Evolutionary conservation across 37 sponge, comb jelly and placozoan genomes (phyloP), one percentile per base, ranked within the genome.

Genomic region (Petrosia ficiformis): DNA sequence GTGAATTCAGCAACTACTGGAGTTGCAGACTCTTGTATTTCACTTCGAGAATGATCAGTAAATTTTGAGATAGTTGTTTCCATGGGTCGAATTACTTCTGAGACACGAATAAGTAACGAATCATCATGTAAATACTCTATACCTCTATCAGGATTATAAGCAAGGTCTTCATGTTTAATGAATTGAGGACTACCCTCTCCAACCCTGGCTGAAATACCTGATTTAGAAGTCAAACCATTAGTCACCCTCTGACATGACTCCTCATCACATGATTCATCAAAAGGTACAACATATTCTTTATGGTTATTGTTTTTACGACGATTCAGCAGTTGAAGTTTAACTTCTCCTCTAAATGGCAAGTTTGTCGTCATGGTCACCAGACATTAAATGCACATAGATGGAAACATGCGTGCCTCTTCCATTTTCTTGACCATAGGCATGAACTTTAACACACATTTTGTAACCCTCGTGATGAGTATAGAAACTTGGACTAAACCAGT

Each of bases 1-100:
- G 14, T 48, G 14, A 48, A 48, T 48, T 48, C 54, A 48, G 77
- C 98, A 11, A 91, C 83, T 77, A 77, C 94, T 14, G 98, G 98
- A 37, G 80, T 97, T 39, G 94, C 94, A 89, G 8, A 19, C 8
- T 14, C 54, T 14, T 48, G 54, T n/a, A n/a, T n/a, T n/a, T n/a
- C n/a, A n/a, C n/a, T n/a, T n/a, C n/a, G n/a, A n/a, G n/a, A n/a
- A n/a, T n/a, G n/a, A n/a, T n/a, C n/a, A n/a, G n/a, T n/a, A n/a
- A n/a, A n/a, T n/a, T n/a, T n/a, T n/a, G n/a, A n/a, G n/a, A n/a
- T n/a, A n/a, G n/a, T n/a, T n/a, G n/a, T n/a, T n/a, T n/a, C n/a
- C 14, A 8, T 14, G 8, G 54, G 14, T 48, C 8, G 14, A 19
- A 19, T 14, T 48, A 48, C 54, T 19, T 14, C 14, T 8, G 54